Conservation (phyloP, 2,888 invertebrate genomes). For the Ceriagrion tenellum region DNA sequence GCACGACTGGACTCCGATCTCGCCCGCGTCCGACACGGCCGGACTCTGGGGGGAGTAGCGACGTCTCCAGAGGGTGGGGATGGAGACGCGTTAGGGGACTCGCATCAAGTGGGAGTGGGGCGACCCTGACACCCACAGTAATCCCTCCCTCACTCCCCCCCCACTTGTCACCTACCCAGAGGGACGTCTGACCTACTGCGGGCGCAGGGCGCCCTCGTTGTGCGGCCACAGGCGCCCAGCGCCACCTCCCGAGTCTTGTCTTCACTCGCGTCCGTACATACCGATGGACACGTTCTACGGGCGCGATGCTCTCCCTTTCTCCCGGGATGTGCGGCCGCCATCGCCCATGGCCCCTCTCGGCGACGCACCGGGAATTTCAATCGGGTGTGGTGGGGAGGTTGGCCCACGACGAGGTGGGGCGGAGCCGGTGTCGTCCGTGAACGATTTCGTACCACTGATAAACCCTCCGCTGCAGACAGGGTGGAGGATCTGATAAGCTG, state of each 20-base stretch:
- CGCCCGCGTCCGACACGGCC: too few relatives aligned
- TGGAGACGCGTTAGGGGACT: background rate
- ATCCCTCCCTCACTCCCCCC: background rate
- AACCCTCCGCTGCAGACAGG: too few relatives aligned
- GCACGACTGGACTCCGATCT: too few relatives aligned
- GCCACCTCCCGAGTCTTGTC: too few relatives aligned
- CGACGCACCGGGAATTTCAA: background rate
- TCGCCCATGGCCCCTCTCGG: background rate
- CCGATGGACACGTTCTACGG: background rate
- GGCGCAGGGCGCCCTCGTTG: background rate
- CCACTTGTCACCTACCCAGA: background rate
- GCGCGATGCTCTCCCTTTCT: background rate
- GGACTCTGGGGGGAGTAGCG: too few relatives aligned
- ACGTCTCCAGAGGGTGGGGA: background rate
- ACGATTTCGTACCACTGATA: too few relatives aligned
- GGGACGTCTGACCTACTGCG: background rate
- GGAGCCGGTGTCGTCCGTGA: too few relatives aligned
- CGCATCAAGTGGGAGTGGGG: background rate
- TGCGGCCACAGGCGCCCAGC: background rate
- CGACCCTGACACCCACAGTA: background rate
- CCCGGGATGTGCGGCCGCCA: background rate
- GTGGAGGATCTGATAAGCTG: too few relatives aligned
- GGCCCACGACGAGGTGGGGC: too few relatives aligned
- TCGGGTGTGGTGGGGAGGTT: background rate
- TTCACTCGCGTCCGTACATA: too few relatives aligned